phyloP scores from a whole-genome alignment of 2,113 vertebrate genomes.

The Phalacrocorax brasilianus region DNA sequence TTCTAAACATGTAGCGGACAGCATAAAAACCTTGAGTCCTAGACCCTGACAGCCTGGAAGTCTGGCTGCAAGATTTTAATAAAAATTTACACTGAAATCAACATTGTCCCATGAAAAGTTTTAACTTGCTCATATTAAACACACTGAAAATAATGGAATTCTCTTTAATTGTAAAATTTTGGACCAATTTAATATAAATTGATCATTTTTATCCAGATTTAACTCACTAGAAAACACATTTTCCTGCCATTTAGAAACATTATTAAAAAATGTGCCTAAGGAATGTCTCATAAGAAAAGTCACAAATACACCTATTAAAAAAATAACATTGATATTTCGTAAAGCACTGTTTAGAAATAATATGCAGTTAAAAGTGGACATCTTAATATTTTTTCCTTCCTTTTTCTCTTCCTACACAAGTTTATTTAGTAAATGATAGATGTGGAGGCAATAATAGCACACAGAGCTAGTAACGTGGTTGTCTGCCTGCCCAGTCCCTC shows the following conservation, averaged over 20 bases:
- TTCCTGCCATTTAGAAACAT: not conserved
- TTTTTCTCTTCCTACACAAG: not conserved
- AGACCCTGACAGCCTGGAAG: not conserved
- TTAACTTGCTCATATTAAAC: not conserved
- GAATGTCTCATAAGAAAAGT: not conserved
- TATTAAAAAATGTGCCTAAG: not conserved
- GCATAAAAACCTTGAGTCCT: not conserved
- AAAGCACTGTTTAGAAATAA: not conserved
- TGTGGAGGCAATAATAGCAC: not conserved
- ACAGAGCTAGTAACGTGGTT: accelerated
- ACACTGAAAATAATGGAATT: not conserved
- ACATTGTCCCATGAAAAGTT: not conserved
- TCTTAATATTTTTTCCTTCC: not conserved
- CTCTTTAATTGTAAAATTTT: not conserved
- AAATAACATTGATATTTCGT: not conserved
- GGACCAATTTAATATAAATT: not conserved
- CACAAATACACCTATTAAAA: not conserved
- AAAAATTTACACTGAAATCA: not conserved
- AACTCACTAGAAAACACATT: not conserved
- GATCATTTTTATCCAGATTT: not conserved
- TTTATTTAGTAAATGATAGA: not conserved
- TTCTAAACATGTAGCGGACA: not conserved
- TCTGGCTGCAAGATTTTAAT: not conserved
- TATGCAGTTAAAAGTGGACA: not conserved
- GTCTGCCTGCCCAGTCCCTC: not conserved